A percentile compares a stretch with the other conserved stretches of the same genome.
phyloP scores from a whole-genome alignment of 35 echinoderm and acorn worm species.

The Antedon bifida region DNA sequence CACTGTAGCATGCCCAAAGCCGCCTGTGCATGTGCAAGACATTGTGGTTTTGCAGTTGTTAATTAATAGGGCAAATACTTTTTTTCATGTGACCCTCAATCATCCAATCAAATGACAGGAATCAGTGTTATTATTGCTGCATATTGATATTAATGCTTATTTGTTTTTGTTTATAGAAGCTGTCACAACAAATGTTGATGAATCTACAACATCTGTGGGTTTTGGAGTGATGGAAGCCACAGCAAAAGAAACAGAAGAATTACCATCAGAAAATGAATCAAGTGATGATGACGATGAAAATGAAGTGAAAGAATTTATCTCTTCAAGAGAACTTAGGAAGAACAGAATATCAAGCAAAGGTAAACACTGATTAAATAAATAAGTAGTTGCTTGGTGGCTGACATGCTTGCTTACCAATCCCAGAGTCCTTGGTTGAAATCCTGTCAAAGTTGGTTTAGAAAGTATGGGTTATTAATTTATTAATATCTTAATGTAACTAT shows the following conservation, averaged over 20 bases:
- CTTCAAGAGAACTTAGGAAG: constrained; percentile 40
- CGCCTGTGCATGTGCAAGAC: too few relatives aligned
- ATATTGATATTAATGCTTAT: not conserved
- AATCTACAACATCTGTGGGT: not conserved
- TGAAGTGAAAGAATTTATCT: constrained; percentile 50
- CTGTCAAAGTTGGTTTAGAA: too few relatives aligned
- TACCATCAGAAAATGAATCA: constrained; percentile 11
- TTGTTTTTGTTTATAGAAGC: not conserved
- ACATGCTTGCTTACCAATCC: too few relatives aligned
- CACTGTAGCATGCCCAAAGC: too few relatives aligned
- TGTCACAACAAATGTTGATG: not conserved
- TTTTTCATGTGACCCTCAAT: too few relatives aligned
- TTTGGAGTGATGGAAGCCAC: constrained; percentile 72
- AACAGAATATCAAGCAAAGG: constrained; percentile 63
- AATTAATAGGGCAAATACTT: too few relatives aligned
- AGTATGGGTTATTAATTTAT: too few relatives aligned
- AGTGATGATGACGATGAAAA: constrained; percentile 51
- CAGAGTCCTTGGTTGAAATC: not conserved
- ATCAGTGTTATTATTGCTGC: too few relatives aligned
- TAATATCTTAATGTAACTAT: too few relatives aligned
- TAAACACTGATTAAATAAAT: constrained; percentile 7
- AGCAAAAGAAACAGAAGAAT: constrained; percentile 14
- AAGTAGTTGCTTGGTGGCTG: not conserved
- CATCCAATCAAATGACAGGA: too few relatives aligned
- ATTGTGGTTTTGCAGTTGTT: too few relatives aligned